phyloP scores from a whole-genome alignment of 53 echinoderm and acorn worm species.

The Glandiceps talaboti region DNA sequence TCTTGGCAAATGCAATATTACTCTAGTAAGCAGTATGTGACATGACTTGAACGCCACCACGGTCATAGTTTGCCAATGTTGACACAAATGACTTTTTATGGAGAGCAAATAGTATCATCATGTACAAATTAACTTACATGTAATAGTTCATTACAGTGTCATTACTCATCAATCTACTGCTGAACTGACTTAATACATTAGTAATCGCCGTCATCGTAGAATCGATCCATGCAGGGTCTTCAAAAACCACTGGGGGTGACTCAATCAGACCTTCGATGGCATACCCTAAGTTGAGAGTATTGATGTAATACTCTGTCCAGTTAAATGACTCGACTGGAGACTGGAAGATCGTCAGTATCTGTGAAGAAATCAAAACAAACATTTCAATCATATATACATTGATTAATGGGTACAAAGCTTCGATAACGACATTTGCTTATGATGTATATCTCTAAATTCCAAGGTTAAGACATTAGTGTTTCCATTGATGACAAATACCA shows the following conservation, averaged over 20 bases:
- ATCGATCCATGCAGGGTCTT: constrained; percentile 23
- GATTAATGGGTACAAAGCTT: no score
- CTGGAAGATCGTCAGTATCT: neutral
- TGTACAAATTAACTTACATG: neutral
- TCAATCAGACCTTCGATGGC: constrained; percentile 8
- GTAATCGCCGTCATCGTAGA: constrained; percentile 15
- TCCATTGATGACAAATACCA: no score
- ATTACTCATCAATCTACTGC: neutral
- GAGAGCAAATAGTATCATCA: no score
- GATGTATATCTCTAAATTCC: no score
- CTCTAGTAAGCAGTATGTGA: no score
- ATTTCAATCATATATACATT: no score
- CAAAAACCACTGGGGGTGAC: constrained; percentile 12
- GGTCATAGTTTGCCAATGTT: no score
- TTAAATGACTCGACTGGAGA: neutral
- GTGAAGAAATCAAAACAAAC: neutral
- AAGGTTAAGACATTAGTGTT: no score
- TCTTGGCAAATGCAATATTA: no score
- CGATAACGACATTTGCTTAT: no score
- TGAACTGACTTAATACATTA: constrained; percentile 8
- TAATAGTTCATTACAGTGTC: neutral
- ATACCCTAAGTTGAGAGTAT: constrained; percentile 4
- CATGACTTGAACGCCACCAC: no score
- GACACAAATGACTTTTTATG: no score
- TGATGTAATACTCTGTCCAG: constrained; percentile 8